phyloP scores from a whole-genome alignment of 2,113 vertebrate genomes.

The Poeciliopsis prolifica region DNA sequence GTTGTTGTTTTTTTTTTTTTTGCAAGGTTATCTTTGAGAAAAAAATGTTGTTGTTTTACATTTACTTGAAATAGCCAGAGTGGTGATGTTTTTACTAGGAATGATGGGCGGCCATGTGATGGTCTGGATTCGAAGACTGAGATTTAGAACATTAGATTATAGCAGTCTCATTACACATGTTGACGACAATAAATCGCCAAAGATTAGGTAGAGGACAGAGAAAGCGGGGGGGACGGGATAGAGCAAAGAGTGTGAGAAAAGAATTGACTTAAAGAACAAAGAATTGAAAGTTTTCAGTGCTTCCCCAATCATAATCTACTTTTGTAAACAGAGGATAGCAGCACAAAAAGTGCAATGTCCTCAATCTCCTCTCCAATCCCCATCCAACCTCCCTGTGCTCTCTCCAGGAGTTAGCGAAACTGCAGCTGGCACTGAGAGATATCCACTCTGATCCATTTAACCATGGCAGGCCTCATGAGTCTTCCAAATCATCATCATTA shows the following conservation, averaged over 20 bases:
- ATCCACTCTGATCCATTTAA: slow-evolving; percentile 44
- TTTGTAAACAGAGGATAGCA: slow-evolving; percentile 75
- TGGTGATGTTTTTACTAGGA: slow-evolving; percentile 5
- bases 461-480: slow-evolving; percentile 45
- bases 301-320: slow-evolving; percentile 54
- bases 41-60: slow-evolving; percentile 38
- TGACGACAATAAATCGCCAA: slow-evolving; percentile 33
- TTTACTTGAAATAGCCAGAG: slow-evolving; percentile 43
- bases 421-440: slow-evolving; percentile 63
- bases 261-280: slow-evolving; percentile 16
- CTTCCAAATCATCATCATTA: slow-evolving; percentile 5
- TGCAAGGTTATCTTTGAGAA: slow-evolving; percentile 64
- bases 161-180: slow-evolving; percentile 56
- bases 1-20: slow-evolving; percentile 20
- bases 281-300: slow-evolving; percentile 60
- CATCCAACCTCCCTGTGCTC: slow-evolving; percentile 21
- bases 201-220: slow-evolving; percentile 5
- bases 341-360: slow-evolving; percentile 28
- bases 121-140: slow-evolving; percentile 37
- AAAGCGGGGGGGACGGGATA: not conserved
- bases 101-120: slow-evolving; percentile 32
- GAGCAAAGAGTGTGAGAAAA: slow-evolving; percentile 18
- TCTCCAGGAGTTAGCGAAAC: slow-evolving; percentile 66
- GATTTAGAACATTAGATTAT: slow-evolving; percentile 60
- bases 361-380: slow-evolving; percentile 21